Evolutionary conservation across 35 echinoderm and acorn worm genomes (phyloP).

Genomic region (Lytechinus pictus): DNA sequence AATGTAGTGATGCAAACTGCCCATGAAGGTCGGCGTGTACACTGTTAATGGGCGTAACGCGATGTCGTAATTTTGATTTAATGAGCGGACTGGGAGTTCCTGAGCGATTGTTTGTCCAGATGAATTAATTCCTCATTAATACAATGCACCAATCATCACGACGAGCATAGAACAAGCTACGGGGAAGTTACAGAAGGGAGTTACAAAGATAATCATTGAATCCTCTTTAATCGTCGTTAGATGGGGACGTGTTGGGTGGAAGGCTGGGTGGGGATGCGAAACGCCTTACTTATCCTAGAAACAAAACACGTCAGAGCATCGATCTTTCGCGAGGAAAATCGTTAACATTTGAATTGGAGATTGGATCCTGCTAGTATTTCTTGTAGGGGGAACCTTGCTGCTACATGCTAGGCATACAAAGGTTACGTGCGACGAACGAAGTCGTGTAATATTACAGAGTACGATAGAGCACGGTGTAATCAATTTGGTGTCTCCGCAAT

Average conservation of each 20-base stretch:
- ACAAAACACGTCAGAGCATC: not conserved
- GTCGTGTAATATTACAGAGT: not conserved
- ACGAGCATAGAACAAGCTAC: no score
- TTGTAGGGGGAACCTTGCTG: not conserved
- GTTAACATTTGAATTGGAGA: constrained; percentile 3
- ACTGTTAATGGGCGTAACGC: not conserved
- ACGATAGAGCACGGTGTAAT: not conserved
- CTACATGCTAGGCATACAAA: not conserved
- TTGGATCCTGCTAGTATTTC: not conserved
- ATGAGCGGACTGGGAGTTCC: no score
- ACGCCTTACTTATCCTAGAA: not conserved
- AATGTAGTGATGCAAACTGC: not conserved
- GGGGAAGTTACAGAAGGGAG: no score
- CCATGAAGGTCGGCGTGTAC: not conserved
- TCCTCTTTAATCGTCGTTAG: not conserved
- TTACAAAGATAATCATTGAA: not conserved
- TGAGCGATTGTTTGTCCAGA: no score
- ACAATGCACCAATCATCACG: no score
- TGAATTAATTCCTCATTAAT: no score
- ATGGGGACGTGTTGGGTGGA: not conserved
- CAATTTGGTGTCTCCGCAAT: not conserved
- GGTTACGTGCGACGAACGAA: not conserved
- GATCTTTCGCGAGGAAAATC: not conserved
- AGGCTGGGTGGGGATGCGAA: not conserved
- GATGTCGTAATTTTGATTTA: not conserved